Percentiles rank a stretch among this genome's conserved stretches.
These are phyloP conservation scores for Pseudobourletiella spinata DNA, from an alignment of 1,140 invertebrate species.

Conservation along the genomic window DNA sequence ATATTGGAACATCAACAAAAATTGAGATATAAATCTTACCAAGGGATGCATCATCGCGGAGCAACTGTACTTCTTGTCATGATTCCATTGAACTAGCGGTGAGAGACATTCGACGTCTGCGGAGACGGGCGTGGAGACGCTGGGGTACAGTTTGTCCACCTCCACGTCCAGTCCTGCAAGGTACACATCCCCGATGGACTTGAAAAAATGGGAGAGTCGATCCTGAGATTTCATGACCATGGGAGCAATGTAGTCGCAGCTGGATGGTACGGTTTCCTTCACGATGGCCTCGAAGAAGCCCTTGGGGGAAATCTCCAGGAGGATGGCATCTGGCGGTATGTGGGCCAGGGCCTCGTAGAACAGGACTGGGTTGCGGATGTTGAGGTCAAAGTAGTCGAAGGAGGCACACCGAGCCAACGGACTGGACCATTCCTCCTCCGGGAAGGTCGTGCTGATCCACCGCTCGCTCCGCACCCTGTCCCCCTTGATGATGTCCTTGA, in stretches of 20 bases:
- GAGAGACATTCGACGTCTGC: conserved; percentile 1
- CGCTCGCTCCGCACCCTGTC: conserved; percentile 65
- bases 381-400: conserved; percentile 71
- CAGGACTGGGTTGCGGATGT: conserved; percentile 58
- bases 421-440: conserved; percentile 68
- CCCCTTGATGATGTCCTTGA: conserved; percentile 44
- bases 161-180: not conserved
- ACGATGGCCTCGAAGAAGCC: no score
- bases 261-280: no score
- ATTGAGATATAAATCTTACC: no score
- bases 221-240: conserved; percentile 65
- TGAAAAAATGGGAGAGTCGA: conserved; percentile 59
- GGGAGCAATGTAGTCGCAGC: conserved; percentile 64
- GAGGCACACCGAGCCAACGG: conserved; percentile 75
- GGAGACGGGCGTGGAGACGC: conserved; percentile 20
- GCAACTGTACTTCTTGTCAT: conserved; percentile 42
- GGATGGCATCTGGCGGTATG: conserved; percentile 68
- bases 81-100: conserved; percentile 12
- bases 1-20: no score
- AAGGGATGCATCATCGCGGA: conserved; percentile 63
- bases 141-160: no score
- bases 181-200: conserved; percentile 48
- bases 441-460: conserved; percentile 89
- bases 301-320: conserved; percentile 75
- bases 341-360: conserved; percentile 72